Percentiles rank a stretch among this genome's conserved stretches.
Conservation (phyloP, 2,888 invertebrate species). For the Drosophila yooni region DNA sequence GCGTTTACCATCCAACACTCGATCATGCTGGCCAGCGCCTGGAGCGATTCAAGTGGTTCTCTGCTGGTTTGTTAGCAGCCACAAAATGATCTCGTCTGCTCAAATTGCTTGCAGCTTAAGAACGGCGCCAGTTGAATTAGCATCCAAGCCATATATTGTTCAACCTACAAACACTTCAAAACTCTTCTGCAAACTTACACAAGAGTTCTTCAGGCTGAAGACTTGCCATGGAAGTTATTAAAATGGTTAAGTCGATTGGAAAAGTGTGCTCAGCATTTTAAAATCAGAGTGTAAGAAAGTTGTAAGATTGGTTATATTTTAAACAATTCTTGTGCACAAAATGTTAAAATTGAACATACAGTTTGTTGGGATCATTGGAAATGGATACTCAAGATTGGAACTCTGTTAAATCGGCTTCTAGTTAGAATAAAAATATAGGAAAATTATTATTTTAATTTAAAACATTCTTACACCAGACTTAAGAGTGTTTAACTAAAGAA, state of each 20-base stretch:
- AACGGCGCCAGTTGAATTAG: constrained; percentile 28
- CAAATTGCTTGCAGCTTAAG: constrained; percentile 5
- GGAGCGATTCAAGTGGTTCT: constrained; percentile 7
- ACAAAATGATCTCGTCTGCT: constrained; percentile 28
- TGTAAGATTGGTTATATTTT: background rate
- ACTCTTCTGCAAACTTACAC: background rate
- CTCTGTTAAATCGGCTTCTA: background rate
- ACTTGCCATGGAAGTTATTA: background rate
- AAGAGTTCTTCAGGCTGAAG: background rate
- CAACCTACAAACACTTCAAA: background rate
- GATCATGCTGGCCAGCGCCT: constrained; percentile 38
- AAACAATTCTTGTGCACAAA: background rate
- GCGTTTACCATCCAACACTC: constrained; percentile 17
- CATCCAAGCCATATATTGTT: background rate
- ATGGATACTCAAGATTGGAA: background rate
- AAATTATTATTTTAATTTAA: background rate
- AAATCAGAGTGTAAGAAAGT: background rate
- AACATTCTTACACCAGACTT: background rate
- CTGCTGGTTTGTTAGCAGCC: constrained; percentile 45
- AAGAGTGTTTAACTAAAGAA: background rate
- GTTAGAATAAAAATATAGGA: background rate
- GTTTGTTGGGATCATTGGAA: background rate
- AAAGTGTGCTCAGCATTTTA: background rate
- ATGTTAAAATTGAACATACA: background rate
- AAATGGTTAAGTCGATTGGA: background rate